These are phyloP conservation scores for Stenichneumon culpator DNA, from an alignment of 2,888 invertebrate species.

Conservation along the genomic window DNA sequence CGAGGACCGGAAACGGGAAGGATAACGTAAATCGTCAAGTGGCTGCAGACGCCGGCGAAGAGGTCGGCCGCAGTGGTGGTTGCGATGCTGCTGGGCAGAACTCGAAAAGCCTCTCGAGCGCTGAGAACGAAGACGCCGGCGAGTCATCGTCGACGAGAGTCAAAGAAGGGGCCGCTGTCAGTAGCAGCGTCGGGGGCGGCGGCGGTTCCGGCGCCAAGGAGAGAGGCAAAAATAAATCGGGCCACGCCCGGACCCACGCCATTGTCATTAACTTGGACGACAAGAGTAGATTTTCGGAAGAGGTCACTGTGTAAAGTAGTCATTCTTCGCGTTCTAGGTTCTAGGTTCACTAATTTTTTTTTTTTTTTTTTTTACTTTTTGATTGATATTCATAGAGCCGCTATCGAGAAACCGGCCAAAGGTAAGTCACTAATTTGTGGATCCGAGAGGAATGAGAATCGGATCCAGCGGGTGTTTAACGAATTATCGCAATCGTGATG, in stretches of 20 bases:
- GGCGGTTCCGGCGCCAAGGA: constrained; percentile 61
- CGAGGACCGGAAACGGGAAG: constrained; percentile 77
- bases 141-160: constrained; percentile 46
- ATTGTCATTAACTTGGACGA: constrained; percentile 93
- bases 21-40: constrained; percentile 78
- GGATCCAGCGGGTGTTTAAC: constrained; percentile 1
- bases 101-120: constrained; percentile 57
- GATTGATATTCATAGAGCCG: not conserved
- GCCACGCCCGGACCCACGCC: constrained; percentile 91
- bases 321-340: not conserved
- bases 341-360: constrained; percentile 3
- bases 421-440: not conserved
- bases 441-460: not conserved
- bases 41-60: constrained; percentile 20
- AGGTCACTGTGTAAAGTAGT: constrained; percentile 90
- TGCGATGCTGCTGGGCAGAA: constrained; percentile 34
- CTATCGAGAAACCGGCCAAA: constrained; percentile 4
- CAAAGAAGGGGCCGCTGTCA: constrained; percentile 37
- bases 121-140: constrained; percentile 60
- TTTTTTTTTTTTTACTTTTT: not conserved
- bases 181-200: constrained; percentile 17
- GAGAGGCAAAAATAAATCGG: constrained; percentile 85
- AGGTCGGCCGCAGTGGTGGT: constrained; percentile 6
- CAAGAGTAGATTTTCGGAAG: constrained; percentile 93
- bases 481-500: constrained; percentile 24